phyloP scores from a whole-genome alignment of 2,797 vertebrate genomes.

The Babyrousa celebensis region DNA sequence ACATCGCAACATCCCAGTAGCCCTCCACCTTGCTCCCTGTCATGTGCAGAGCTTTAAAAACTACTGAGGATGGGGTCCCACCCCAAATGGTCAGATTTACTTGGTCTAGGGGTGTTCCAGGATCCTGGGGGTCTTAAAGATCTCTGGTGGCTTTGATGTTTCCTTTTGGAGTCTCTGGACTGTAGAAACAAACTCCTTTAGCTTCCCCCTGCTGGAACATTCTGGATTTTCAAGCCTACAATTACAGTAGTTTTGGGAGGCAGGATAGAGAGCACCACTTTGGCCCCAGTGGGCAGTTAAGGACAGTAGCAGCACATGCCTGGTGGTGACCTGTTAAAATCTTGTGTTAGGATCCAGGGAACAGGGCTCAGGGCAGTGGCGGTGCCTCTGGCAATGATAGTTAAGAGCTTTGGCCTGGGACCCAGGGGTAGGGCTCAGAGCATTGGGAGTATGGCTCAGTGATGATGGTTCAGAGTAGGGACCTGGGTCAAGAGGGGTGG shows the following conservation, averaged over 20 bases:
- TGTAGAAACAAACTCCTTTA: neutral
- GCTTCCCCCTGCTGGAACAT: neutral
- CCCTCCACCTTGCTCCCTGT: neutral
- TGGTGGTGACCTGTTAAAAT: neutral
- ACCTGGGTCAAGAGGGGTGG: neutral
- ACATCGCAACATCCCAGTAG: neutral
- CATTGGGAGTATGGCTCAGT: neutral
- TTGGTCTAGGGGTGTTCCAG: neutral
- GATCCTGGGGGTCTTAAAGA: neutral
- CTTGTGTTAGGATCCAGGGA: neutral
- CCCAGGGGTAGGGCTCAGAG: too few relatives aligned
- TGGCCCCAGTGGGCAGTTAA: neutral
- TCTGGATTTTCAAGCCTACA: neutral
- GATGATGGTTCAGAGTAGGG: neutral
- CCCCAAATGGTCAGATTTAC: neutral
- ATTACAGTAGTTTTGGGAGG: neutral
- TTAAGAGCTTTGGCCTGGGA: neutral
- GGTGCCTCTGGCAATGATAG: neutral
- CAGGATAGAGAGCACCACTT: neutral
- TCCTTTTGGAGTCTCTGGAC: neutral
- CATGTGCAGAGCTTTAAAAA: neutral
- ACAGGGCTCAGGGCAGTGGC: neutral
- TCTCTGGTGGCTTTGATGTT: too few relatives aligned
- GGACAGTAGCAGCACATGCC: neutral
- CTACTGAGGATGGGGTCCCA: rapidly evolving